Percentiles rank a stretch among this genome's conserved stretches.
Evolutionary conservation across 2,797 vertebrate genomes (phyloP).

Genomic region (Syndactyla subalaris): DNA sequence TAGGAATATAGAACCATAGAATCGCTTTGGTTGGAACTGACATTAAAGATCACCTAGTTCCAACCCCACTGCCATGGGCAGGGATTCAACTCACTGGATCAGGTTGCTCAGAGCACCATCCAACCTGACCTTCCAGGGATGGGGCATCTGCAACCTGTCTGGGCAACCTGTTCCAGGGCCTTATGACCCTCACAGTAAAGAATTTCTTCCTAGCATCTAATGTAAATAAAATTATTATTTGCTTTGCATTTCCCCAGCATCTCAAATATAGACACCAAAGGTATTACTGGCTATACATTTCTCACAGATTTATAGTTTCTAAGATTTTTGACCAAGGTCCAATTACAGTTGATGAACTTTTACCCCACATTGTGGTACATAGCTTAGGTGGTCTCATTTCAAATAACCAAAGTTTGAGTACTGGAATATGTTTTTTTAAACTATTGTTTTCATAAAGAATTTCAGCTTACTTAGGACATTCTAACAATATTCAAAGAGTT

Average conservation of each 20-base stretch:
- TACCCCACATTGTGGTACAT: not conserved
- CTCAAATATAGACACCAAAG: not conserved
- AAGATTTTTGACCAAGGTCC: not conserved
- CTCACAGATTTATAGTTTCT: not conserved
- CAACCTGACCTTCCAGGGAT: not conserved
- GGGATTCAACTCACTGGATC: too few relatives aligned
- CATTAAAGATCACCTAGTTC: not conserved
- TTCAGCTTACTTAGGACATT: not conserved
- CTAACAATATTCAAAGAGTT: not conserved
- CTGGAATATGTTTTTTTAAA: not conserved
- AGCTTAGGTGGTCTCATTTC: not conserved
- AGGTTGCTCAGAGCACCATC: not conserved
- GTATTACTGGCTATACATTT: not conserved
- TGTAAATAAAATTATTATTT: not conserved
- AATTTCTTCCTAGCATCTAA: not conserved
- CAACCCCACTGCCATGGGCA: rapidly evolving
- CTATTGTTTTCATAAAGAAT: not conserved
- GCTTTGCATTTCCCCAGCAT: not conserved
- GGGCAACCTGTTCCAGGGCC: too few relatives aligned
- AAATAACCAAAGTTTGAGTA: not conserved
- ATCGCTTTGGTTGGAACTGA: not conserved
- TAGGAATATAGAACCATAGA: not conserved
- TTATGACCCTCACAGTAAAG: not conserved
- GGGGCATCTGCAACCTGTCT: not conserved
- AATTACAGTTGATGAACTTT: not conserved